phyloP scores from a whole-genome alignment of 2,797 vertebrate genomes.

The Argyrosomus regius region DNA sequence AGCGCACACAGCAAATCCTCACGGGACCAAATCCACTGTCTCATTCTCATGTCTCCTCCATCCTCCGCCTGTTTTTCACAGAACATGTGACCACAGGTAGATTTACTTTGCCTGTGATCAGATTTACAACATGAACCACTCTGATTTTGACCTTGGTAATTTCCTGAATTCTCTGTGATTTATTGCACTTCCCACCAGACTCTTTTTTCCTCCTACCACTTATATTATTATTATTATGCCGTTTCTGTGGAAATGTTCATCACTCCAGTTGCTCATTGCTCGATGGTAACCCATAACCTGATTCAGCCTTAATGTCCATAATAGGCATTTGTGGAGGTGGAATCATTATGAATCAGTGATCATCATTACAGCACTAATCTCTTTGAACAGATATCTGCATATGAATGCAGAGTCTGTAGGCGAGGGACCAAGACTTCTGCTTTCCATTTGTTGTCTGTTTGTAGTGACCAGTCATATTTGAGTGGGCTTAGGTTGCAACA shows the following conservation, averaged over 20 bases:
- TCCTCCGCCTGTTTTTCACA: background rate
- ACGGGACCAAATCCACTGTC: constrained; percentile 40
- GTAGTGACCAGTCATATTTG: no score
- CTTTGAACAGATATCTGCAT: no score
- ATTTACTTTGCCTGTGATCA: background rate
- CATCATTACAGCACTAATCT: constrained; percentile 5
- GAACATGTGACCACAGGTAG: background rate
- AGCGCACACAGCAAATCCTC: constrained; percentile 50
- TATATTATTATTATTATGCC: background rate
- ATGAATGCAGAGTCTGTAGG: no score
- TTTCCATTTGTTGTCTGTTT: no score
- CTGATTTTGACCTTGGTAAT: background rate
- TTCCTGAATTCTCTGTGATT: constrained; percentile 11
- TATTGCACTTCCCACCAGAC: background rate
- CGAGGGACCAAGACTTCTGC: no score
- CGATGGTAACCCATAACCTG: constrained; percentile 25
- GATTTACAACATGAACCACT: background rate
- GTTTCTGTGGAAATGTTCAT: constrained; percentile 32
- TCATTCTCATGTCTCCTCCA: constrained; percentile 25
- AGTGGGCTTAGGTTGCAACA: no score
- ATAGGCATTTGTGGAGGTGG: constrained; percentile 27
- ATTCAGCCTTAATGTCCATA: constrained; percentile 44
- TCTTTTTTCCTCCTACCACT: background rate
- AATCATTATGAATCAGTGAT: constrained; percentile 38
- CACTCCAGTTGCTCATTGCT: constrained; percentile 1